A percentile compares a stretch with the other conserved stretches of the same genome.
phyloP scores from a whole-genome alignment of 2,888 invertebrate species.

The Agapetus fuscipes region DNA sequence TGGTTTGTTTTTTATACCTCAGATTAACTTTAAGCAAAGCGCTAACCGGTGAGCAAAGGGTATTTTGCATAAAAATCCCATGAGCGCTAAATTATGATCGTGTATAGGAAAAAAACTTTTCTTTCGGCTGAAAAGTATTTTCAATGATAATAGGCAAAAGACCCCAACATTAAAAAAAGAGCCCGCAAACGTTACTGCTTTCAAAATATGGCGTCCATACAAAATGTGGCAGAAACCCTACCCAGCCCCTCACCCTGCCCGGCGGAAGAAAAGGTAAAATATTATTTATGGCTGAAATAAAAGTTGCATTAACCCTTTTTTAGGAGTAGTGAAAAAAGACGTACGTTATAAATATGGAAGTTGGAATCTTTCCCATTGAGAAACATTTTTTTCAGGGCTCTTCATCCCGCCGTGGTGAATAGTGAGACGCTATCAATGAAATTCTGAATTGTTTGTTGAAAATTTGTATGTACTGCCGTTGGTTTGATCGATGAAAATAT shows the following conservation, averaged over 20 bases:
- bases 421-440: conserved; percentile 2
- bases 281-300: conserved; percentile 19
- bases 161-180: neutral
- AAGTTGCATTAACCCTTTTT: conserved; percentile 17
- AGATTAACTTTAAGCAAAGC: too few relatives aligned
- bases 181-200: neutral
- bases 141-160: neutral
- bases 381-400: neutral
- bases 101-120: too few relatives aligned
- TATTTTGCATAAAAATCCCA: too few relatives aligned
- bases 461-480: conserved; percentile 2
- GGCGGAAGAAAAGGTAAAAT: conserved; percentile 11
- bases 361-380: neutral
- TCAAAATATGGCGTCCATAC: neutral
- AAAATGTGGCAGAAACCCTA: neutral
- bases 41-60: too few relatives aligned
- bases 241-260: neutral
- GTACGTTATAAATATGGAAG: conserved; percentile 1
- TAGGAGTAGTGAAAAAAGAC: conserved; percentile 3
- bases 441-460: conserved; percentile 3
- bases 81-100: neutral
- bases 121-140: neutral
- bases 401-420: conserved; percentile 2
- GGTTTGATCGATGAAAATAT: conserved; percentile 4
- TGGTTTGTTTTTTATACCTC: too few relatives aligned